Conservation (phyloP, 2,888 invertebrate species). For the Drosophila meridiana region DNA sequence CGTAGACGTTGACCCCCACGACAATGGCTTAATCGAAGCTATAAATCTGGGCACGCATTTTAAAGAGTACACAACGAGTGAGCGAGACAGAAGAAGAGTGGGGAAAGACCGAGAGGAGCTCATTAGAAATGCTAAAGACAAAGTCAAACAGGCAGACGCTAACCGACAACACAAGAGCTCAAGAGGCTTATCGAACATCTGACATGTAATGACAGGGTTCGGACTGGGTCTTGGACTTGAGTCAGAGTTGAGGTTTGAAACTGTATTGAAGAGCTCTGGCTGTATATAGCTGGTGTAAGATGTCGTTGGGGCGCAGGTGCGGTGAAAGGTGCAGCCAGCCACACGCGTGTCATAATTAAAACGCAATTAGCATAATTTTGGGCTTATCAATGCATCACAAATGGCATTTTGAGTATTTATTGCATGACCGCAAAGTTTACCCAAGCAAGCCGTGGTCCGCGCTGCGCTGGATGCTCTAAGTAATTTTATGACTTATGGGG, state of each 20-base stretch:
- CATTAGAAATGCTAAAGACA: constrained; percentile 71
- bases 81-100: background rate
- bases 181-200: constrained; percentile 69
- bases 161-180: constrained; percentile 53
- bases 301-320: constrained; percentile 24
- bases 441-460: background rate
- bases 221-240: background rate
- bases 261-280: background rate
- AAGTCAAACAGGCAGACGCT: constrained; percentile 67
- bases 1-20: constrained; percentile 51
- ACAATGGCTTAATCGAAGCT: constrained; percentile 59
- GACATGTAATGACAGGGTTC: constrained; percentile 59
- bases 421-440: constrained; percentile 40
- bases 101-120: constrained; percentile 17
- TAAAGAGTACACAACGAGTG: constrained; percentile 52
- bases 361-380: constrained; percentile 75
- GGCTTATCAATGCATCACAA: constrained; percentile 76
- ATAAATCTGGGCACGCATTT: constrained; percentile 70
- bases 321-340: constrained; percentile 53
- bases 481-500: constrained; percentile 73
- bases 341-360: constrained; percentile 77
- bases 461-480: constrained; percentile 48
- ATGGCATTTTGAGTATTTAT: constrained; percentile 67
- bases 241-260: background rate
- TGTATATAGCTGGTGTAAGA: background rate